Base-by-base conservation (phyloP, 2,797 vertebrate genomes). In the Lagorchestes hirsutus region DNA sequence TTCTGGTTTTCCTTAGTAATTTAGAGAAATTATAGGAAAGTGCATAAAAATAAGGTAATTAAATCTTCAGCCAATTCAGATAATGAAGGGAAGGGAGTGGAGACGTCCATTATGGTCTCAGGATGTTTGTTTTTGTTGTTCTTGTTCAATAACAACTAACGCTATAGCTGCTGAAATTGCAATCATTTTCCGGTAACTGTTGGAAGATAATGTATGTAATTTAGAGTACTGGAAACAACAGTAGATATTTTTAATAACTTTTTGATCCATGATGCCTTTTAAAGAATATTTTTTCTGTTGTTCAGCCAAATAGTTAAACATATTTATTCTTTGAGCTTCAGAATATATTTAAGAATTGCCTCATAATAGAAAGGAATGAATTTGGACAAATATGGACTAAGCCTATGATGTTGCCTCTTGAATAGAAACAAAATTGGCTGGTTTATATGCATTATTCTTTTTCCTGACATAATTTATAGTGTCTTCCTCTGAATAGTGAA, bases 301-400 rank as follows among this genome's bases (percentile, higher is more conserved):
- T 90, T 91, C 59, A 95, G 24, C 34, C 29, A 57, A 95, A 90
- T 96, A 28, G 90, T 92, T 94, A 14, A 95, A 4, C 27, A 11
- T 52, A 50, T 55, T 96, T 4, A 16, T 52, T 12, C 46, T 28
- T 58, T 13, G 52, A 18, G 58, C n/a, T 34, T 24, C 27, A 13
- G 28, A 24, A 1, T 28, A 46, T 55, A 4, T 82, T 93, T 95
- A 95, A 94, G 0, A 16, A 57, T 94, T 87, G n/a, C 8, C 90
- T 91, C 94, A 74, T 93, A 87, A 13, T 22, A 91, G 27, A 10
- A 10, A 95, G 24, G 90, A 31, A 50, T 93, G n/a, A 62, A 59
- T 55, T 54, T 34, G 9, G 31, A 55, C 9, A 92, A 46, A 91
- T 95, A 2, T 31, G 28, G 62, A 93, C 11, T 50, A 5, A 59